Base-by-base conservation (phyloP, 2,113 vertebrate genomes). In the Ginglymostoma cirratum region DNA sequence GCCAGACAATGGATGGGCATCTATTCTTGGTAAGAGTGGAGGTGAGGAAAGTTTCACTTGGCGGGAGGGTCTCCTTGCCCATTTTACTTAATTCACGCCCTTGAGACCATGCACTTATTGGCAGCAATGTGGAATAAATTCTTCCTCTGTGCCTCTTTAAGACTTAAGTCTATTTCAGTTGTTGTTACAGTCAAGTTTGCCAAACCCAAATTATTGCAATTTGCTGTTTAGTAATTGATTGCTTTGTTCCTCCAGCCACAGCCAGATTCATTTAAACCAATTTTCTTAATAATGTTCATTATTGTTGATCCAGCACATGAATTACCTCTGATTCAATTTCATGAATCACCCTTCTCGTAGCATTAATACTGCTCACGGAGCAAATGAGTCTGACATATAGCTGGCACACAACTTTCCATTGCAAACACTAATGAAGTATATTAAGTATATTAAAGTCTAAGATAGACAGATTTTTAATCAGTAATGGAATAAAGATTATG, bases 361-460 rank as follows among this genome's bases (percentile, higher is more conserved):
- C 96, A 96, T 96, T 96, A 97, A 97, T 93, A 97, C 96, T 97
- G 80, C 96, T 97, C 96, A 94, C 42, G 38, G 17, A 38, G 42
- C 80, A 83, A 42, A 83, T 83, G 38, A 83, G 21, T 83, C 38
- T 83, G n/a, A 42, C n/a, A 83, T 45, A 42, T 83, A 83, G 38
- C 80, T 83, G 80, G 38, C 80, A 83, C 15, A 42, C 17, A 45
- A 23, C 38, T 83, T 38, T 83, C 38, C 80, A 83, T 19, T 83
- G 80, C 78, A 42, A 38, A 38, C 38, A 42, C 80, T 19, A 19
- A 61, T 61, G 7, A 61, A 61, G 12, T 61, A 61, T 61, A 61
- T 61, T 61, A 61, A 61, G 55, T 12, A 12, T 61, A 61, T 61
- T 61, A 7, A 10, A 61, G 7, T 7, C 55, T 61, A 61, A 61